These are phyloP conservation scores for Machaerirhynchus nigripectus DNA, from an alignment of 2,113 vertebrate genomes.

Conservation along the genomic window DNA sequence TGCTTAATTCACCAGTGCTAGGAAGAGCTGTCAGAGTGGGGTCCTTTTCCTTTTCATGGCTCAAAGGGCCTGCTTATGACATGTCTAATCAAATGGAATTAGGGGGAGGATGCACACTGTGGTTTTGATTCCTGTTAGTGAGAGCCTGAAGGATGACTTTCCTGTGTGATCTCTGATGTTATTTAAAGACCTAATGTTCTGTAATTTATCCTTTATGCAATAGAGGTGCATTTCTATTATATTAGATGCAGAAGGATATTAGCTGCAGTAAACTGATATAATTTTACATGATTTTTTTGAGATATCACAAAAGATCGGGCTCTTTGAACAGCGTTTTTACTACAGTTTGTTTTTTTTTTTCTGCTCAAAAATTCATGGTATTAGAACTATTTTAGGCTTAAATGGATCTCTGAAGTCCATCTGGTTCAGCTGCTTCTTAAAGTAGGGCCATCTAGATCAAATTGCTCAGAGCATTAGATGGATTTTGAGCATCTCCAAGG, in stretches of 20 bases:
- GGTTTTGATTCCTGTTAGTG: conserved; percentile 18
- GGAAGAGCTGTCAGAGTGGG: background rate
- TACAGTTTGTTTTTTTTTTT: background rate
- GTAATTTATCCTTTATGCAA: conserved; percentile 61
- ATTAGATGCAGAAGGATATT: conserved; percentile 42
- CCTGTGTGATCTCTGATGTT: background rate
- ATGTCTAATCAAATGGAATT: conserved; percentile 32
- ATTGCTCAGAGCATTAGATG: background rate
- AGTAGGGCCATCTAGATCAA: background rate
- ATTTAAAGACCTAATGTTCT: conserved; percentile 60
- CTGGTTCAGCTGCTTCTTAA: background rate
- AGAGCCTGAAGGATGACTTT: conserved; percentile 39
- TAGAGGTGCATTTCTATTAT: conserved; percentile 34
- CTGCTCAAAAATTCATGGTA: background rate
- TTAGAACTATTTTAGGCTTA: background rate
- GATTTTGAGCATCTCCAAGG: background rate
- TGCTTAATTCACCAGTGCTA: background rate
- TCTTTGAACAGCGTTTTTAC: background rate
- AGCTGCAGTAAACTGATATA: conserved; percentile 24
- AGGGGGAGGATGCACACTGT: conserved; percentile 8
- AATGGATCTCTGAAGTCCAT: background rate
- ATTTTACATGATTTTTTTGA: background rate
- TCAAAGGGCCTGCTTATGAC: background rate
- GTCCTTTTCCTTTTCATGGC: background rate
- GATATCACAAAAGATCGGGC: background rate